These are phyloP conservation scores for Eriosoma lanigerum DNA, from an alignment of 1,140 invertebrate genomes.

Conservation along the genomic window DNA sequence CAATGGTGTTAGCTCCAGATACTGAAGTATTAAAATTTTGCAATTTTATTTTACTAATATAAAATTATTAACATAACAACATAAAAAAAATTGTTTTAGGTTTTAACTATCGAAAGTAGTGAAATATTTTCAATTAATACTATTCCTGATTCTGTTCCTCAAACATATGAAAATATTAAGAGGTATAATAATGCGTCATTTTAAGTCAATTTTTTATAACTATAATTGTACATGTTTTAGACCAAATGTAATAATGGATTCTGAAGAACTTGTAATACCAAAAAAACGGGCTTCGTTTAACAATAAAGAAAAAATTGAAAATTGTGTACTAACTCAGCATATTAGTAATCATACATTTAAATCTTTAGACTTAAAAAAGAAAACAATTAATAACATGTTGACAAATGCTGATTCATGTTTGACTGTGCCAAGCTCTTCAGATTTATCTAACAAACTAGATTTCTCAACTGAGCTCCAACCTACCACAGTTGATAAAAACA, in stretches of 20 bases:
- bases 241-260: neutral
- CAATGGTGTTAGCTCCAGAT: slow-evolving; percentile 21
- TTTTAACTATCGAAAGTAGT: slow-evolving; percentile 8
- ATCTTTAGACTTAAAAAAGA: neutral
- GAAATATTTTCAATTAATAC: slow-evolving; percentile 6
- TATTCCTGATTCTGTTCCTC: neutral
- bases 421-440: neutral
- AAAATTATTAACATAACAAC: neutral
- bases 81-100: neutral
- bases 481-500: neutral
- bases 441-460: neutral
- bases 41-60: neutral
- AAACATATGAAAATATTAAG: neutral
- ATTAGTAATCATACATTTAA: neutral
- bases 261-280: neutral
- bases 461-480: neutral
- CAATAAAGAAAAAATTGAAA: neutral
- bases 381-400: neutral
- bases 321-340: neutral
- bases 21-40: slow-evolving; percentile 17
- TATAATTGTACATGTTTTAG: neutral
- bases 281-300: neutral
- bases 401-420: slow-evolving; percentile 5
- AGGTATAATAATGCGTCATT: neutral
- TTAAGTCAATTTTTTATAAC: neutral